Evolutionary conservation across 2,888 invertebrate genomes (phyloP).

Genomic region (Heliconius ismenius): DNA sequence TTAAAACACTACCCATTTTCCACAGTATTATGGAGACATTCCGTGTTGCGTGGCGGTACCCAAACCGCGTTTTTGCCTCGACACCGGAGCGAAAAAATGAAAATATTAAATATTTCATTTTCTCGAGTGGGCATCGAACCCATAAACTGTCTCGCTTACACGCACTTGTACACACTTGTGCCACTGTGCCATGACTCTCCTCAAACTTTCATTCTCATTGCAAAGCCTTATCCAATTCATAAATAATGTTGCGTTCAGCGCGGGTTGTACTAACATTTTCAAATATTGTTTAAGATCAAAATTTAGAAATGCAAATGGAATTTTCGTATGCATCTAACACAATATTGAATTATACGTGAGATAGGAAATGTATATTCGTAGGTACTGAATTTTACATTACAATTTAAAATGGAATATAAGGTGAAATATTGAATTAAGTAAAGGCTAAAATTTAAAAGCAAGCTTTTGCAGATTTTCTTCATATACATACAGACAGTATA

Average conservation of each 20-base stretch:
- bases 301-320: slow-evolving; percentile 9
- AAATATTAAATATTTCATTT: too few relatives aligned
- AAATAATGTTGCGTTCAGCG: slow-evolving; percentile 30
- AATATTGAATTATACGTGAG: slow-evolving; percentile 28
- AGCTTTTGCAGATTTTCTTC: not conserved
- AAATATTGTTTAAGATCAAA: slow-evolving; percentile 23
- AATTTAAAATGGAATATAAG: not conserved
- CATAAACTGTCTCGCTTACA: not conserved
- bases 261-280: slow-evolving; percentile 16
- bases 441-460: not conserved
- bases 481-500: too few relatives aligned
- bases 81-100: not conserved
- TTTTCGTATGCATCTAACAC: slow-evolving; percentile 10
- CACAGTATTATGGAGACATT: not conserved
- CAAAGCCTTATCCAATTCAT: slow-evolving; percentile 36
- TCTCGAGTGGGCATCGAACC: too few relatives aligned
- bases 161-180: not conserved
- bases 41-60: not conserved
- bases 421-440: slow-evolving; percentile 8
- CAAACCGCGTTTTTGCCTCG: not conserved
- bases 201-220: slow-evolving; percentile 26
- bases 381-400: not conserved
- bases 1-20: not conserved
- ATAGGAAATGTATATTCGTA: slow-evolving; percentile 23
- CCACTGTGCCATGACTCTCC: not conserved